Conservation (phyloP, 1,140 invertebrate genomes). For the Pemphigus obesinymphae region DNA sequence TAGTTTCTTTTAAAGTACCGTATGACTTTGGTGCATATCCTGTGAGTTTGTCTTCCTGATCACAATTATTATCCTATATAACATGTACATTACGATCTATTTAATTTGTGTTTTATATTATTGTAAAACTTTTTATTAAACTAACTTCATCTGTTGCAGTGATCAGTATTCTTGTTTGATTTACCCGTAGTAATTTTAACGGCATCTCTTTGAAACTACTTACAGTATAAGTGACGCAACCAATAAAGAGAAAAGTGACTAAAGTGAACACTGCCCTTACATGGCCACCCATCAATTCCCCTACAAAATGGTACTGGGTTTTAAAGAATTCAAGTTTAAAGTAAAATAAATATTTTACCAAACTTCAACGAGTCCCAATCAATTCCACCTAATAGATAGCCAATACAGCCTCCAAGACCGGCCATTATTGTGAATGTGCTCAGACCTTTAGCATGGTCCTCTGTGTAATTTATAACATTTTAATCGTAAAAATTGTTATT, state of each 20-base stretch:
- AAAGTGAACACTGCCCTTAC: slow-evolving; percentile 84
- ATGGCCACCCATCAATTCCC: slow-evolving; percentile 75
- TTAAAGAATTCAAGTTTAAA: neutral
- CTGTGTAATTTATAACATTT: slow-evolving; percentile 52
- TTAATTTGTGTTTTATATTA: neutral
- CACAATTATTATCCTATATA: neutral
- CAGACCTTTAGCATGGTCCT: slow-evolving; percentile 86
- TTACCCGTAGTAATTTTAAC: slow-evolving; percentile 54
- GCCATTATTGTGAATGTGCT: slow-evolving; percentile 96
- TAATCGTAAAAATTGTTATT: neutral
- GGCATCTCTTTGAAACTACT: slow-evolving; percentile 87
- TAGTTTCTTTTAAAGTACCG: neutral
- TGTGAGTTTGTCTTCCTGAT: neutral
- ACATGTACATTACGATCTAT: neutral
- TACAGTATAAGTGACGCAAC: slow-evolving; percentile 73
- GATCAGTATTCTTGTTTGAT: slow-evolving; percentile 19
- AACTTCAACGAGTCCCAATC: slow-evolving; percentile 85
- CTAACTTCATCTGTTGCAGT: neutral
- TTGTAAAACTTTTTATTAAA: neutral
- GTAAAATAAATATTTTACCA: slow-evolving; percentile 54
- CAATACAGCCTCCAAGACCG: slow-evolving; percentile 87
- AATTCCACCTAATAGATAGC: slow-evolving; percentile 86
- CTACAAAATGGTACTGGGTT: slow-evolving; percentile 51
- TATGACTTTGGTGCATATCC: neutral
- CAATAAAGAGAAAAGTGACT: slow-evolving; percentile 79